Base-by-base conservation (phyloP, 2,888 invertebrate genomes). In the Drosophila bunnanda region DNA sequence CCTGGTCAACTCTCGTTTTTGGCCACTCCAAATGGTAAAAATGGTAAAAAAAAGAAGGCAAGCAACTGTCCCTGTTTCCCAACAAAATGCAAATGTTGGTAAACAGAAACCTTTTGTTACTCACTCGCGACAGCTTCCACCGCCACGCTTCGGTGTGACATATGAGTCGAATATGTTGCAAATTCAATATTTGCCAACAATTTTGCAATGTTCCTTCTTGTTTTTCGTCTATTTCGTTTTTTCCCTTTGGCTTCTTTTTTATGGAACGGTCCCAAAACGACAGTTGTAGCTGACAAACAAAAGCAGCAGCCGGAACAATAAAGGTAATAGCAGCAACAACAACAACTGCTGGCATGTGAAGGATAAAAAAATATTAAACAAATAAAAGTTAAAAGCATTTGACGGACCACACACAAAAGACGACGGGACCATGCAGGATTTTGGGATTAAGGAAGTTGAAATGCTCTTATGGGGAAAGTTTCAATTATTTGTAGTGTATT, bases 131-230 rank as follows among this genome's bases (percentile, higher is more conserved):
- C 87, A 77, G 52, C 62, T 66, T 38, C 46, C 50, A 32, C 15
- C 48, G 60, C 28, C 22, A 46, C 44, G 64, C 30, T 30, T 52
- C 58, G 69, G 54, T 86, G 78, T 89, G 83, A 84, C 90, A 89
- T 79, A 80, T 88, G 89, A 84, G 82, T 81, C 90, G 91, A 90
- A 88, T 88, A 90, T 91, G 90, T 90, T 90, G 91, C 90, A 90
- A 90, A 89, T 90, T 91, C 91, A 91, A 91, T 91, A 91, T 91
- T 91, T 91, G 88, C 91, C 83, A 86, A 89, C 91, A 90, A 91
- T 90, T 91, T 91, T 84, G 83, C 87, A 87, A 82, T 62, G 55
- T 77, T 88, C 77, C 80, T 77, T 78, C 56, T 76, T 78, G 53
- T 59, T 66, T 77, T 60, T 62, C 46, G 52, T 36, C 15, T 57